These are phyloP conservation scores for Tenebrosternarchus preto DNA, from an alignment of 2,113 vertebrate species.

Conservation along the genomic window DNA sequence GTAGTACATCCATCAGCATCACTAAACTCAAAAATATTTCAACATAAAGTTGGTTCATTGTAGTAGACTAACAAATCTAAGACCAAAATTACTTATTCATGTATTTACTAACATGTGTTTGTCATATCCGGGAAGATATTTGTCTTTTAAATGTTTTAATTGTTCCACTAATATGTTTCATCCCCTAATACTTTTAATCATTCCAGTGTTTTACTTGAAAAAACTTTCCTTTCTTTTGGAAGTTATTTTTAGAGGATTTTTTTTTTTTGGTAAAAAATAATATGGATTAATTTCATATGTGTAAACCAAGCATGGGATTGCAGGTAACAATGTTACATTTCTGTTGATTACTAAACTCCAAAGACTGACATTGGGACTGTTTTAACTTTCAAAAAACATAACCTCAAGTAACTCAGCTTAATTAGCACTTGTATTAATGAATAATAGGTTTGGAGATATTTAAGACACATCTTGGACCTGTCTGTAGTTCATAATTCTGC, in stretches of 20 bases:
- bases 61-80: neutral
- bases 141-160: neutral
- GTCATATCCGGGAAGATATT: neutral
- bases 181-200: constrained; percentile 18
- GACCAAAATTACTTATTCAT: constrained; percentile 23
- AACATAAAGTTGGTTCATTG: neutral
- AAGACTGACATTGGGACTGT: neutral
- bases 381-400: neutral
- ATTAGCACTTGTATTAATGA: neutral
- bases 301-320: constrained; percentile 12
- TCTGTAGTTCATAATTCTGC: neutral
- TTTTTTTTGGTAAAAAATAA: constrained; percentile 2
- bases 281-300: constrained; percentile 21
- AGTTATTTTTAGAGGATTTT: neutral
- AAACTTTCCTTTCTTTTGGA: neutral
- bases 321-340: constrained; percentile 1
- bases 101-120: constrained; percentile 7
- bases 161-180: neutral
- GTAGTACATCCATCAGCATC: neutral
- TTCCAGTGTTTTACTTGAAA: constrained; percentile 24
- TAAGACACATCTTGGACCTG: neutral
- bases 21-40: neutral
- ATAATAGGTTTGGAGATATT: neutral
- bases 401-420: neutral
- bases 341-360: neutral